A percentile compares a stretch with the other conserved stretches of the same genome.
phyloP scores from a whole-genome alignment of 2,797 vertebrate genomes.

The Onychomys arenicola region DNA sequence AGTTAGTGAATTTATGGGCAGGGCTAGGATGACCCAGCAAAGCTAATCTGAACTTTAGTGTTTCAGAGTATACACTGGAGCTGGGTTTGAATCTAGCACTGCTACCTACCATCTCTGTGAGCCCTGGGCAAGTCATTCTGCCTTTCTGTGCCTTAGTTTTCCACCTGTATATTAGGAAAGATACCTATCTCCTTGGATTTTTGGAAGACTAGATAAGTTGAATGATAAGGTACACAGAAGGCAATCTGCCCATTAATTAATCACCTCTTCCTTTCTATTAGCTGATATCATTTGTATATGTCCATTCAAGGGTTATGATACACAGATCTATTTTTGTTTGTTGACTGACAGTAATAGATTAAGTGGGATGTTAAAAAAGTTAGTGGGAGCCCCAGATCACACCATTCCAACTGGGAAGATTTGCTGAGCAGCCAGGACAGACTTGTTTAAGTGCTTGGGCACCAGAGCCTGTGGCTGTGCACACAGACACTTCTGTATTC shows the following conservation, averaged over 20 bases:
- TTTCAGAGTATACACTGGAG: neutral
- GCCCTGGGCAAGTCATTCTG: neutral
- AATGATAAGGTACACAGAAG: neutral
- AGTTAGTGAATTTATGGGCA: neutral
- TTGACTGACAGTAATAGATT: neutral
- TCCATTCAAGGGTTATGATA: neutral
- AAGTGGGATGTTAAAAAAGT: neutral
- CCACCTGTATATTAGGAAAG: neutral
- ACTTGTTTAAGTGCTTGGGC: neutral
- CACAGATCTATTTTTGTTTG: neutral
- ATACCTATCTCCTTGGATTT: neutral
- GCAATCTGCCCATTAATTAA: neutral
- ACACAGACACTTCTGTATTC: neutral
- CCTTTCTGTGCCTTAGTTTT: neutral
- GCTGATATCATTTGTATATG: neutral
- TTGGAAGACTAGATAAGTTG: neutral
- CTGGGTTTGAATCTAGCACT: neutral
- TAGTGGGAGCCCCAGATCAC: neutral
- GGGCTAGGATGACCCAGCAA: neutral
- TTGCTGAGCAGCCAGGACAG: neutral
- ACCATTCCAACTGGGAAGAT: neutral
- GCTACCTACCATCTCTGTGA: neutral
- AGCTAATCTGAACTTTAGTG: neutral
- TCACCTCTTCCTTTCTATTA: neutral
- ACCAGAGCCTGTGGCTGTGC: no score